Base-by-base conservation (phyloP, 2,797 vertebrate genomes). In the Pseudotriccus pelzelni region DNA sequence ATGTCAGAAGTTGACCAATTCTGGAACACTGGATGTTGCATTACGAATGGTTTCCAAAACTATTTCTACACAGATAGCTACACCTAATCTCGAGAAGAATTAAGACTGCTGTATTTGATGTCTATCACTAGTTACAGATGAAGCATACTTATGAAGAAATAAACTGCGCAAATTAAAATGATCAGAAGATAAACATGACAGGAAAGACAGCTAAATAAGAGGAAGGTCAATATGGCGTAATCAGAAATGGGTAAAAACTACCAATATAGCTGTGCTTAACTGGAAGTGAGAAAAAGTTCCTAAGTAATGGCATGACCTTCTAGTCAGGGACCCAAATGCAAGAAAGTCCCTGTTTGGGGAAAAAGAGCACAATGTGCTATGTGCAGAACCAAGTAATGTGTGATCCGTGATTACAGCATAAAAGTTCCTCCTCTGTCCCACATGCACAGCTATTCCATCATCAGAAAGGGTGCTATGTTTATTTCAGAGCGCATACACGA, bases 331-430 rank as follows among this genome's bases (percentile, higher is more conserved):
- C 53, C 46, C 3, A 1, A 77, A 49, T 8, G 15, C 60, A 63
- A 70, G 63, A 28, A 41, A 30, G 34, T 36, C 14, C 44, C 34
- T 49, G 32, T 79, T 58, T 2, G 4, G 43, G 80, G 21, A 3
- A 14, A 73, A 25, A 4, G 41, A 44, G n/a, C 0, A 1, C 50
- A 22, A 19, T 2, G 47, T 10, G 28, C 53, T 8, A 6, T 0
- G 16, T 0, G 0, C 32, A 43, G 53, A 86, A 56, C 60, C 41
- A 49, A 49, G 53, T 18, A 66, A 50, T n/a, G 7, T n/a, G 30
- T 7, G 22, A 63, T 50, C 39, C 39, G 50, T 43, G 69, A 64
- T 74, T 46, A 28, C 3, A 87, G 47, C 68, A 73, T 43, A 37
- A 63, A 84, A 32, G 28, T 13, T 87, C 84, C 39, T 79, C 89